Conservation (phyloP, 2,797 vertebrate species). For the Danio aesculapii region DNA sequence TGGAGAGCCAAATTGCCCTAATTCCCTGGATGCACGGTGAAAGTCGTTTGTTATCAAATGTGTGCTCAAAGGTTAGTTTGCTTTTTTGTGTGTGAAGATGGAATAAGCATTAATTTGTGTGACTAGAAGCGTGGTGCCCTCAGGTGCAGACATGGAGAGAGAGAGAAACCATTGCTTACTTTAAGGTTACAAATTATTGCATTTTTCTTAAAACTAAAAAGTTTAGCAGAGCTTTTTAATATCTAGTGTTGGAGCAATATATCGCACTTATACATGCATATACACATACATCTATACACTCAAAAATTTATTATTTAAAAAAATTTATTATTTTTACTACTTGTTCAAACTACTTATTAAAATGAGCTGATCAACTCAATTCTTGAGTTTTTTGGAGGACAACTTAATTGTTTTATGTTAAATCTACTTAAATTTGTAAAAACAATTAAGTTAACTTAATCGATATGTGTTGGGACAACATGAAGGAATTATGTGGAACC, state of each 20-base stretch:
- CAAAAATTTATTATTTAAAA: too few relatives aligned
- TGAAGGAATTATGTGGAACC: too few relatives aligned
- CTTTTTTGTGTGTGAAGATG: constrained; percentile 75
- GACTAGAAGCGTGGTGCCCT: constrained; percentile 62
- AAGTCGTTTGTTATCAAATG: constrained; percentile 89
- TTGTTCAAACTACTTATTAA: too few relatives aligned
- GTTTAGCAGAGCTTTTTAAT: neutral
- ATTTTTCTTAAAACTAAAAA: neutral
- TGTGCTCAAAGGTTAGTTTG: constrained; percentile 88
- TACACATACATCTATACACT: too few relatives aligned
- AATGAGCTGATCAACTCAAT: too few relatives aligned
- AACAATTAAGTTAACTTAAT: too few relatives aligned
- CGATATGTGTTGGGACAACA: too few relatives aligned
- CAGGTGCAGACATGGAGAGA: constrained; percentile 60
- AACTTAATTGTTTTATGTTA: too few relatives aligned
- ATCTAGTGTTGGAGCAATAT: neutral
- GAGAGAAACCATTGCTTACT: neutral
- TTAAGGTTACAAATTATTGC: constrained; percentile 16
- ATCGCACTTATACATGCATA: neutral
- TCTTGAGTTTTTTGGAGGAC: too few relatives aligned
- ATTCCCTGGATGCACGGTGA: constrained; percentile 81
- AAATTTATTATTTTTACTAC: too few relatives aligned
- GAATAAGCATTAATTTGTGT: constrained; percentile 82
- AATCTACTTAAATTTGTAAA: too few relatives aligned
- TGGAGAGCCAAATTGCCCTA: constrained; percentile 87